phyloP scores from a whole-genome alignment of 2,888 invertebrate species.

The Oscheius sp. region DNA sequence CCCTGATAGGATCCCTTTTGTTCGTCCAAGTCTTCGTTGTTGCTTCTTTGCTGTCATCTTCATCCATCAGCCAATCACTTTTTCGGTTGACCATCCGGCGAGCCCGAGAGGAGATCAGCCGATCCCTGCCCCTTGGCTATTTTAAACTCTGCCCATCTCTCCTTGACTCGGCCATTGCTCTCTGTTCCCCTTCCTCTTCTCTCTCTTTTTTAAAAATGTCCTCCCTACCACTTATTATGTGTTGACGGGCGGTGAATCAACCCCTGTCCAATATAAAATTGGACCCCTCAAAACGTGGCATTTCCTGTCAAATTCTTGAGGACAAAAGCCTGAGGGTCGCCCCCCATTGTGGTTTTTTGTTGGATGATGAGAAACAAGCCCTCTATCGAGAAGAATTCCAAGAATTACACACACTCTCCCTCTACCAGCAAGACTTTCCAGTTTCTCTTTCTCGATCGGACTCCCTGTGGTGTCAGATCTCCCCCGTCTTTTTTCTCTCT shows the following conservation, averaged over 20 bases:
- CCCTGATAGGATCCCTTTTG: too few relatives aligned
- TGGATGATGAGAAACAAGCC: background rate
- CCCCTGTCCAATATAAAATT: too few relatives aligned
- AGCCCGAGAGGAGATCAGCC: background rate
- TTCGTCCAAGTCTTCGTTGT: background rate
- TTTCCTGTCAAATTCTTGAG: constrained; percentile 13
- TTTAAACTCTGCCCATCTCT: background rate
- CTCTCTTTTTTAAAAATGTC: too few relatives aligned
- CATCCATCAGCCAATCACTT: constrained; percentile 14
- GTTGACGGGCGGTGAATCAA: background rate
- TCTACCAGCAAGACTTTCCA: background rate
- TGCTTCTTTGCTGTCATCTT: background rate
- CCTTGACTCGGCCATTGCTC: background rate
- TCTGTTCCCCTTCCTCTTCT: background rate
- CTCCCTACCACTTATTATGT: background rate
- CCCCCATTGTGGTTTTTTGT: background rate
- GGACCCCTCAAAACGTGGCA: background rate
- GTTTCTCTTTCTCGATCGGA: constrained; percentile 7
- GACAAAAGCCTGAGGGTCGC: constrained; percentile 1
- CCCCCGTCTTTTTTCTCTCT: background rate
- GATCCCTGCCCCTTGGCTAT: too few relatives aligned
- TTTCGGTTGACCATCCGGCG: background rate
- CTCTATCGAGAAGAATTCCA: constrained; percentile 1
- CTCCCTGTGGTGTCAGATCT: constrained; percentile 17
- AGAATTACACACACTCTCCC: constrained; percentile 18